These are phyloP conservation scores for Drosophila azteca DNA, from an alignment of 1,140 invertebrate species.

Conservation along the genomic window DNA sequence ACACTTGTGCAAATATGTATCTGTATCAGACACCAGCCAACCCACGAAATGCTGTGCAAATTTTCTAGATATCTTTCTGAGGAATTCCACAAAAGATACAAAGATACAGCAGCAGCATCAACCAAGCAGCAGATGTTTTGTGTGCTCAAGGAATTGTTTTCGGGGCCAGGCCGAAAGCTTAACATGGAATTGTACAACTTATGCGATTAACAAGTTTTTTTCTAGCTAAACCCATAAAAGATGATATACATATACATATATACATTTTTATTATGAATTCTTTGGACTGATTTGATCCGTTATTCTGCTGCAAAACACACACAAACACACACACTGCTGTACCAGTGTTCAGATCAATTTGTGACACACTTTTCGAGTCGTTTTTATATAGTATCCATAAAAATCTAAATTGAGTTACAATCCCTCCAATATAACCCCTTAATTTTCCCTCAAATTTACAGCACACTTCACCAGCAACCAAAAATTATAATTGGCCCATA, in stretches of 20 bases:
- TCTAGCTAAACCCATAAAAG: neutral
- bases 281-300: too few relatives aligned
- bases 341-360: neutral
- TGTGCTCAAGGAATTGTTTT: conserved; percentile 12
- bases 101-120: neutral
- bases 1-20: conserved; percentile 35
- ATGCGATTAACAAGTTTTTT: conserved; percentile 27
- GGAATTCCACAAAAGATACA: conserved; percentile 27
- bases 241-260: neutral
- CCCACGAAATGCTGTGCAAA: conserved; percentile 16
- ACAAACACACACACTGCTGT: too few relatives aligned
- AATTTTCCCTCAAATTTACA: conserved; percentile 34
- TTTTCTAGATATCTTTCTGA: conserved; percentile 34
- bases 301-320: too few relatives aligned
- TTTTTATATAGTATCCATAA: conserved; percentile 23
- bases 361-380: conserved; percentile 14
- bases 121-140: conserved; percentile 4
- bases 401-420: conserved; percentile 27
- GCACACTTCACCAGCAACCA: conserved; percentile 7
- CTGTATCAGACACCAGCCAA: neutral
- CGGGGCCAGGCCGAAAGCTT: conserved; percentile 10
- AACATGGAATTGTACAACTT: conserved; percentile 16
- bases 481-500: conserved; percentile 46
- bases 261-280: too few relatives aligned
- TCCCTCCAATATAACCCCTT: conserved; percentile 7